phyloP scores from a whole-genome alignment of 1,140 invertebrate species.

The Sminthurides bifidus region DNA sequence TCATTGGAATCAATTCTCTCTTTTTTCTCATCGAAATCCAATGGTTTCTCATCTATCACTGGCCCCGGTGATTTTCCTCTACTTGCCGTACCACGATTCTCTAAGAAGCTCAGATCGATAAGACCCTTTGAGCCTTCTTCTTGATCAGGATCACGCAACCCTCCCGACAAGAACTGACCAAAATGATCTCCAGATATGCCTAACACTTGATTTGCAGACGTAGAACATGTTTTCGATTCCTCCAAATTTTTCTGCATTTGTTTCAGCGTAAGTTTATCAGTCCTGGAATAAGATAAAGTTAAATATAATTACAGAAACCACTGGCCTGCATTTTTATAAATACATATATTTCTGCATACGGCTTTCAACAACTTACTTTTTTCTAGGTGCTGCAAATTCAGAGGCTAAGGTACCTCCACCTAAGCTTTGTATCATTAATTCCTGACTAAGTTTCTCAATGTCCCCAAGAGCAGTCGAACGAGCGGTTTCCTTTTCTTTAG shows the following conservation, averaged over 20 bases:
- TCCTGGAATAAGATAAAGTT: constrained; percentile 6
- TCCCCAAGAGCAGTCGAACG: constrained; percentile 20
- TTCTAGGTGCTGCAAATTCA: not conserved
- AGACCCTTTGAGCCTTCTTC: no score
- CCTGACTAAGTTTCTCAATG: constrained; percentile 20
- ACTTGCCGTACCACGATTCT: constrained; percentile 3
- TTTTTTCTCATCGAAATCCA: constrained; percentile 8
- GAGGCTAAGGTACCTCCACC: not conserved
- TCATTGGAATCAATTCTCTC: not conserved
- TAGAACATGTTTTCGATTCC: not conserved
- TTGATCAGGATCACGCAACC: not conserved
- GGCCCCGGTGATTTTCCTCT: not conserved
- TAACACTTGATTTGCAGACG: not conserved
- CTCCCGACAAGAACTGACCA: not conserved
- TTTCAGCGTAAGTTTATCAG: constrained; percentile 24
- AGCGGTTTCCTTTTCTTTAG: constrained; percentile 2
- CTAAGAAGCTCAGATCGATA: constrained; percentile 26
- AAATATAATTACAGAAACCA: not conserved
- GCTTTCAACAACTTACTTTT: not conserved
- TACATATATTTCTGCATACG: not conserved
- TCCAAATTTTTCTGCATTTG: constrained; percentile 15
- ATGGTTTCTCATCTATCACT: constrained; percentile 22
- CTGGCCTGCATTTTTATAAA: not conserved
- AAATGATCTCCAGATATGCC: not conserved
- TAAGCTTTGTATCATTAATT: constrained; percentile 23